Percentiles rank a stretch among this genome's conserved stretches.
Evolutionary conservation across 2,113 vertebrate species (phyloP).

Genomic region (Anhinga anhinga): DNA sequence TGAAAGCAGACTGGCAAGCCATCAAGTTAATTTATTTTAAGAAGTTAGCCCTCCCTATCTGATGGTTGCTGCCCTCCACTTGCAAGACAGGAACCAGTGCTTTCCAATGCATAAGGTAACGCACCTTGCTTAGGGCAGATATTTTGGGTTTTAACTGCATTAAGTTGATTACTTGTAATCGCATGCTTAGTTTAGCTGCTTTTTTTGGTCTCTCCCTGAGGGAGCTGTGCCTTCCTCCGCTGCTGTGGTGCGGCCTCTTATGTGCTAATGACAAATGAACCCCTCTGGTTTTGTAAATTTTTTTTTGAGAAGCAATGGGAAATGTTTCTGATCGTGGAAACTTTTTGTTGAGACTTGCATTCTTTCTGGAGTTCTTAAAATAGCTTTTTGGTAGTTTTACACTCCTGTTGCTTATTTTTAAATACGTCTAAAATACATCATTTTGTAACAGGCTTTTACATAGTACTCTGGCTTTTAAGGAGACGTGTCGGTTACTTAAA

Average conservation of each 20-base stretch:
- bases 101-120: not conserved
- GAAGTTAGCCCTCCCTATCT: not conserved
- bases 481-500: not conserved
- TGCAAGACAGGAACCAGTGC: not conserved
- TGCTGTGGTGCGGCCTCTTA: accelerated
- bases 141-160: not conserved
- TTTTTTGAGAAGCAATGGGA: not conserved
- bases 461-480: not conserved
- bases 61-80: not conserved
- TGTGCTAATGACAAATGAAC: not conserved
- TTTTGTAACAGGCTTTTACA: not conserved
- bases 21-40: not conserved
- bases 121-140: not conserved
- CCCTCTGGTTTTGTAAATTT: not conserved
- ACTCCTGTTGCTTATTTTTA: not conserved
- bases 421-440: not conserved
- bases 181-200: not conserved
- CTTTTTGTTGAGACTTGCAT: not conserved
- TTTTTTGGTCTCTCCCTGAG: not conserved
- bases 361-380: not conserved
- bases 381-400: not conserved
- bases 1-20: not conserved
- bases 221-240: not conserved
- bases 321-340: not conserved
- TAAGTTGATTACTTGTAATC: not conserved